Percentiles rank a stretch among this genome's conserved stretches.
phyloP scores from a whole-genome alignment of 2,888 invertebrate species.

The Colostygia pectinataria region DNA sequence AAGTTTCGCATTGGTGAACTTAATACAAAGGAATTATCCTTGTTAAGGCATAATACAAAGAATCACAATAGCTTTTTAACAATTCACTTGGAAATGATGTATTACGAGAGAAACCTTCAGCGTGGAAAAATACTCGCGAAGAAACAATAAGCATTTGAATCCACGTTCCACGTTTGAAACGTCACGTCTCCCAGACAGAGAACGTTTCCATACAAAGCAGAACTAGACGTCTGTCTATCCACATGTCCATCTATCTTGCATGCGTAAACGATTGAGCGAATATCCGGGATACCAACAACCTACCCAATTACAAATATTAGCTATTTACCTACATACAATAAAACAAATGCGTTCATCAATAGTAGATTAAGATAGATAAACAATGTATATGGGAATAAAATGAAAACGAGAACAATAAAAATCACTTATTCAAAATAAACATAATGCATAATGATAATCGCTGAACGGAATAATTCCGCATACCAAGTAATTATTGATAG shows the following conservation, averaged over 20 bases:
- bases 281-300: constrained; percentile 3
- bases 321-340: background rate
- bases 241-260: constrained; percentile 8
- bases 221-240: constrained; percentile 16
- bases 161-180: constrained; percentile 12
- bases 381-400: constrained; percentile 21
- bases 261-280: constrained; percentile 6
- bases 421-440: constrained; percentile 35
- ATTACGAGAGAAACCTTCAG: constrained; percentile 27
- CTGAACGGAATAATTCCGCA: constrained; percentile 29
- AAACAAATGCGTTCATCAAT: background rate
- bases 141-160: constrained; percentile 21
- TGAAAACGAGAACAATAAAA: constrained; percentile 34
- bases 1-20: constrained; percentile 54
- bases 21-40: constrained; percentile 59
- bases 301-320: background rate
- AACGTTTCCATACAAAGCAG: constrained; percentile 10
- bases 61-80: constrained; percentile 43
- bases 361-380: constrained; percentile 8
- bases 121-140: constrained; percentile 19
- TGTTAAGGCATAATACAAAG: constrained; percentile 43
- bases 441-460: constrained; percentile 18
- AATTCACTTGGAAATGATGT: constrained; percentile 37
- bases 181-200: constrained; percentile 4
- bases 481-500: constrained; percentile 51